Conservation (phyloP, 1,140 invertebrate genomes). For the Drosophila pseudoobscura region DNA sequence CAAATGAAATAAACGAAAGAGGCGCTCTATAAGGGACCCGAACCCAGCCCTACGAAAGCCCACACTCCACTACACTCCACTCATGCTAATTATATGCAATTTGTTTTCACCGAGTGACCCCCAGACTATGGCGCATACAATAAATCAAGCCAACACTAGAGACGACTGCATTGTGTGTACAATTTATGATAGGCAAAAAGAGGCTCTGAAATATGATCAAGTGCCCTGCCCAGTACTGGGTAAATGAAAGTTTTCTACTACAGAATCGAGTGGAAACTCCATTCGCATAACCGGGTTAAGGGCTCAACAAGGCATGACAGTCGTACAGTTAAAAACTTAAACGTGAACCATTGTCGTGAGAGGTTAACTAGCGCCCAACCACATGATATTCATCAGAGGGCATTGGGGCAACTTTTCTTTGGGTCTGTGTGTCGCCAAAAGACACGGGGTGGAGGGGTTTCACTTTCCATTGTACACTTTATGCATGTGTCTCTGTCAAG, state of each 20-base stretch:
- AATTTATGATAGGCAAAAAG: slow-evolving; percentile 38
- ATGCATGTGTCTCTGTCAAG: neutral
- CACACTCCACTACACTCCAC: slow-evolving; percentile 14
- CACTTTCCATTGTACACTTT: neutral
- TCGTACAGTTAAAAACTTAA: slow-evolving; percentile 19
- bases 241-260: slow-evolving; percentile 30
- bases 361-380: slow-evolving; percentile 33
- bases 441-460: neutral
- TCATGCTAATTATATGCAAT: slow-evolving; percentile 52
- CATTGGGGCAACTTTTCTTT: slow-evolving; percentile 3
- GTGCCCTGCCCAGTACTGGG: slow-evolving; percentile 1
- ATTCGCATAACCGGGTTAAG: slow-evolving; percentile 32
- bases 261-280: neutral
- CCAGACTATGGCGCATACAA: slow-evolving; percentile 22
- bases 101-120: slow-evolving; percentile 49
- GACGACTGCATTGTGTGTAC: slow-evolving; percentile 32
- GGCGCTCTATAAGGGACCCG: slow-evolving; percentile 21
- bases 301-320: slow-evolving; percentile 46
- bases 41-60: neutral
- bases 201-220: slow-evolving; percentile 39
- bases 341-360: slow-evolving; percentile 29
- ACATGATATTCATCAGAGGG: slow-evolving; percentile 1
- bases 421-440: neutral
- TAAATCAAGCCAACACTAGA: slow-evolving; percentile 44
- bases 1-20: slow-evolving; percentile 43